phyloP scores from a whole-genome alignment of 2,113 vertebrate species.

The Chloropsis hardwickii region DNA sequence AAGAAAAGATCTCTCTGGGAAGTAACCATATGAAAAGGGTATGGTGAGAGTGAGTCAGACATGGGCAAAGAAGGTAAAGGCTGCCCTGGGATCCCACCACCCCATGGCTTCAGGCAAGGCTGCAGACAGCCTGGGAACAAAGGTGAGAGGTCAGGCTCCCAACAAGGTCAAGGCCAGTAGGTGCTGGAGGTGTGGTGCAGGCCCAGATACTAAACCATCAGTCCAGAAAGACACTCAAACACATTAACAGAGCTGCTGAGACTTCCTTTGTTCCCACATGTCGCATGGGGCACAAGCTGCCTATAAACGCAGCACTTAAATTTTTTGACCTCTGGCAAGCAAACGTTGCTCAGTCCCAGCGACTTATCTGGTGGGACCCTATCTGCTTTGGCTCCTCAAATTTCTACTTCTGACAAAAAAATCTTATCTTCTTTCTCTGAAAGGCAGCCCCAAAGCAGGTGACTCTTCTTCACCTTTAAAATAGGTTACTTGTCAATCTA shows the following conservation, averaged over 20 bases:
- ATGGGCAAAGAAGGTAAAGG: background rate
- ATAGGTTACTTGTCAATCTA: background rate
- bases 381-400: background rate
- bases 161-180: background rate
- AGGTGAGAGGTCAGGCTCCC: background rate
- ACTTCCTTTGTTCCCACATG: rapidly evolving
- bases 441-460: background rate
- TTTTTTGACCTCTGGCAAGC: background rate
- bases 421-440: background rate
- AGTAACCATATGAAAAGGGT: background rate
- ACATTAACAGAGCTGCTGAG: background rate
- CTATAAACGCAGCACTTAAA: background rate
- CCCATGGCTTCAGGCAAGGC: background rate
- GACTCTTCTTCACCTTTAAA: conserved; percentile 2
- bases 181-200: background rate
- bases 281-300: rapidly evolving
- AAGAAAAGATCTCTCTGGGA: background rate
- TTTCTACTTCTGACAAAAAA: background rate
- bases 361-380: background rate
- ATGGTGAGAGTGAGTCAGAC: rapidly evolving
- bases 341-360: background rate
- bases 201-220: background rate
- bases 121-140: background rate
- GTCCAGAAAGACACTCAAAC: background rate
- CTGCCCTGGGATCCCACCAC: background rate